phyloP scores from a whole-genome alignment of 2,888 invertebrate genomes.

The Tromatobia lineatoria region DNA sequence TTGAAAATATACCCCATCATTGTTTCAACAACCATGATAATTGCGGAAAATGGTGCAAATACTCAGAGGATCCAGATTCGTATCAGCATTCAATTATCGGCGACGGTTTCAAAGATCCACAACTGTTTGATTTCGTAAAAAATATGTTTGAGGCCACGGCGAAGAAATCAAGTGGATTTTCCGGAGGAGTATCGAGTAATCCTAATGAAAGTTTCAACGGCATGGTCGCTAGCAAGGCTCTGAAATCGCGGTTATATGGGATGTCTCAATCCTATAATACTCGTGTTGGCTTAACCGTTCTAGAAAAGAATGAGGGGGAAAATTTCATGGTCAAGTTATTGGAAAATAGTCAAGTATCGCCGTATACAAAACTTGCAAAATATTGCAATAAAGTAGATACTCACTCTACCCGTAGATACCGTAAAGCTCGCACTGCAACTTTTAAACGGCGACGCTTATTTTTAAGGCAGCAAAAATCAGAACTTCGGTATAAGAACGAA shows the following conservation, averaged over 20 bases:
- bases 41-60: constrained; percentile 66
- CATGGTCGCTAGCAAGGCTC: constrained; percentile 46
- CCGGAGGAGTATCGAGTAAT: constrained; percentile 48
- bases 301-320: constrained; percentile 35
- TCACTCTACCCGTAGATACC: constrained; percentile 3
- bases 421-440: constrained; percentile 24
- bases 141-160: constrained; percentile 43
- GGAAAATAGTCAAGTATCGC: constrained; percentile 14
- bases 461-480: constrained; percentile 37
- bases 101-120: constrained; percentile 16
- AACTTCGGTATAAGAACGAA: constrained; percentile 57
- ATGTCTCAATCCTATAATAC: constrained; percentile 29
- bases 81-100: no score
- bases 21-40: constrained; percentile 54
- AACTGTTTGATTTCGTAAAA: constrained; percentile 31
- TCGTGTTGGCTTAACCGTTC: constrained; percentile 18
- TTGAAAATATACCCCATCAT: constrained; percentile 54
- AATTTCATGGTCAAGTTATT: constrained; percentile 22
- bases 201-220: constrained; percentile 46
- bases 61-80: constrained; percentile 13
- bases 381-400: constrained; percentile 9
- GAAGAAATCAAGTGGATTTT: constrained; percentile 51
- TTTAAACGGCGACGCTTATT: constrained; percentile 33
- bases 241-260: constrained; percentile 43
- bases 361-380: constrained; percentile 21